These are phyloP conservation scores for Hemiscyllium ocellatum DNA, from an alignment of 2,113 vertebrate species.

Conservation along the genomic window DNA sequence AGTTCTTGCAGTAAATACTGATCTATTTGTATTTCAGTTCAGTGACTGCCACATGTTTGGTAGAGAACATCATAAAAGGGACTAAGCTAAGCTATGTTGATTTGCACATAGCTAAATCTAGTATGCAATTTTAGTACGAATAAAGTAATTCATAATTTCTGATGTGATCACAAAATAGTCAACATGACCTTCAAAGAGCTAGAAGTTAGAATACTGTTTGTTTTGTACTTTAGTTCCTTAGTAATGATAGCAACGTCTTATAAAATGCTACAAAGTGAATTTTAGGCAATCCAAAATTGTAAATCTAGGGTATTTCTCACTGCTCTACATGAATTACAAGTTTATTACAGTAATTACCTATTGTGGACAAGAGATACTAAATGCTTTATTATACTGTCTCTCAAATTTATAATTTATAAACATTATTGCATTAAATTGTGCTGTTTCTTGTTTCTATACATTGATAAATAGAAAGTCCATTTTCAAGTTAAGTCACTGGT, in stretches of 20 bases:
- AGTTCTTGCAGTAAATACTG: neutral
- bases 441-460: conserved; percentile 43
- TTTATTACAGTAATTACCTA: conserved; percentile 25
- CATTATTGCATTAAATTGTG: conserved; percentile 71
- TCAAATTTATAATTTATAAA: conserved; percentile 44
- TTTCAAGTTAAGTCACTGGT: conserved; percentile 34
- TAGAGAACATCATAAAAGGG: neutral
- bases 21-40: neutral
- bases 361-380: conserved; percentile 28
- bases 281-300: conserved; percentile 17
- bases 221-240: neutral
- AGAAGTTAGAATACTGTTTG: neutral
- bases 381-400: neutral
- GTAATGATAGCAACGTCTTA: neutral
- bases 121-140: neutral
- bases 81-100: neutral
- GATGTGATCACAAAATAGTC: neutral
- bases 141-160: neutral
- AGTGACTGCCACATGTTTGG: neutral
- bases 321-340: conserved; percentile 1
- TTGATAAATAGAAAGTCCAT: conserved; percentile 20
- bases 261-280: conserved; percentile 30
- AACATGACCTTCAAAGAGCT: neutral
- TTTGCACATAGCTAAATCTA: neutral
- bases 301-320: conserved; percentile 7